Evolutionary conservation across 2,888 invertebrate genomes (phyloP).

Genomic region (Smittia sp.): DNA sequence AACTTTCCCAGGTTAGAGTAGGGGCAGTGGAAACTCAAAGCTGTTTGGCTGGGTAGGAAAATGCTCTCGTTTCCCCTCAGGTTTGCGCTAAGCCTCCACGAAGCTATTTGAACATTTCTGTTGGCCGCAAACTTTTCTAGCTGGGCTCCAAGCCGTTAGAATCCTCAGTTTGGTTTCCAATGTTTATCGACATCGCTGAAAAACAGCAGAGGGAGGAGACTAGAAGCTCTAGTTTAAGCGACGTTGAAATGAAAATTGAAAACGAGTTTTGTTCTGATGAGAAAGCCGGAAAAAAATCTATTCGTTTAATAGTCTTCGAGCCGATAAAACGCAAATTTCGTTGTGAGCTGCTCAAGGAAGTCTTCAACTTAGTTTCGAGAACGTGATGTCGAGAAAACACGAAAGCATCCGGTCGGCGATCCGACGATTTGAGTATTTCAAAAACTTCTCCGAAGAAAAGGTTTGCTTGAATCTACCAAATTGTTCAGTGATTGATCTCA

Average conservation of each 20-base stretch:
- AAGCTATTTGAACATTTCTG: too few species aligned
- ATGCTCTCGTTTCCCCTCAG: too few species aligned
- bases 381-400: slow-evolving; percentile 49
- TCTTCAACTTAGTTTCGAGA: slow-evolving; percentile 54
- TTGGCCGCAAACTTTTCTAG: too few species aligned
- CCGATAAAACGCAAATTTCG: slow-evolving; percentile 45
- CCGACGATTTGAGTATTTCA: slow-evolving; percentile 49
- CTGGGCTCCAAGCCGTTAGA: too few species aligned
- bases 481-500: background rate
- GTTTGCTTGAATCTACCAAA: slow-evolving; percentile 44
- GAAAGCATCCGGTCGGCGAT: slow-evolving; percentile 48
- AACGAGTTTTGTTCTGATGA: background rate
- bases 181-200: too few species aligned
- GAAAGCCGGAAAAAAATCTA: background rate
- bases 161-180: too few species aligned
- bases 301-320: background rate
- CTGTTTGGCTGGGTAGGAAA: too few species aligned
- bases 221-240: too few species aligned
- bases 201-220: background rate
- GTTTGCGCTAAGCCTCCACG: too few species aligned
- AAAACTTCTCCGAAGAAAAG: slow-evolving; percentile 47
- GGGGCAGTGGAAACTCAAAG: too few species aligned
- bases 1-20: background rate
- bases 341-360: slow-evolving; percentile 64
- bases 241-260: slow-evolving; percentile 4